Base-by-base conservation (phyloP, 2,888 invertebrate genomes). In the Metacarcinus magister region DNA sequence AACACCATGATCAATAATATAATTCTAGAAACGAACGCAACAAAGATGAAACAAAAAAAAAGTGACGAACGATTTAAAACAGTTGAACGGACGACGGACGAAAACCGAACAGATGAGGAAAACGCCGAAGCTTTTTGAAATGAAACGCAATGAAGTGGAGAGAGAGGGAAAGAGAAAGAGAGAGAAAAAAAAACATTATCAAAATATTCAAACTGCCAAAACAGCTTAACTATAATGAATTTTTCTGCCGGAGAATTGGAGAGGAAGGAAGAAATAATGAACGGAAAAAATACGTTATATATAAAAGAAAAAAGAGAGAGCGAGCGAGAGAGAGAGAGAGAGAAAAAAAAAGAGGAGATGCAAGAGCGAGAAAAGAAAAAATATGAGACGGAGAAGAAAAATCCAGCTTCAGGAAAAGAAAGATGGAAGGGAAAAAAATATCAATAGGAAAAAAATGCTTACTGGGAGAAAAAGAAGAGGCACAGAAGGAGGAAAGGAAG, bases 161-260 rank as follows among this genome's bases (percentile, higher is more conserved):
- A 60, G 75, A 43, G 93, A 75, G 43, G n/a, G 93, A 93, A 43
- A 91, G 67, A 39, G 93, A 91, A 19, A 46, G 44, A 91, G 44
- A 46, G 46, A 46, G 10, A 93, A 67, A 67, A n/a, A 67, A 67
- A 67, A 23, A 67, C 67, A n/a, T 67, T 67, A 67, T 67, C 67
- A 67, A 67, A 67, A 67, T 67, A 67, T 67, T 67, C 67, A 67
- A 67, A 67, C 67, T 67, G 67, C 67, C 67, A 67, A 67, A 67
- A 67, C 67, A 67, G 67, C 67, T 67, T 67, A 67, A 67, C 67
- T 67, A 67, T 67, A 67, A 67, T 67, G n/a, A 67, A 19, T 67
- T 67, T 67, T 67, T 5, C 67, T n/a, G 67, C 67, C 67, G 67
- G n/a, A 67, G 67, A 67, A 67, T 67, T 67, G 46, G 43, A 46